These are phyloP conservation scores for Macroglossus sobrinus DNA, from an alignment of 2,113 vertebrate species.

Conservation along the genomic window DNA sequence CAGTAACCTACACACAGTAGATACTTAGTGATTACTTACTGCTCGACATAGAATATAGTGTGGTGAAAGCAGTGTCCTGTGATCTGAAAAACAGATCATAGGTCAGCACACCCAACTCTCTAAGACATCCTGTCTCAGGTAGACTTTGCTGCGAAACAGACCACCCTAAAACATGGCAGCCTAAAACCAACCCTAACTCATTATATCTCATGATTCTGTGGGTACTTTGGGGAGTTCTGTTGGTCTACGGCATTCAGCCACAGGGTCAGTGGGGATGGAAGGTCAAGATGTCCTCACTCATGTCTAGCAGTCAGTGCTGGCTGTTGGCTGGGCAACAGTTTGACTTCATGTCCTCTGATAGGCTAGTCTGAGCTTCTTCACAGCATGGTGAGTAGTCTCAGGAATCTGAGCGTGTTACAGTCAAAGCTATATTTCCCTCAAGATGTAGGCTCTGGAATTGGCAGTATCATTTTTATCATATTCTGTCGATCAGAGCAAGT, in stretches of 20 bases:
- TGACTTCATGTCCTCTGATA: not conserved
- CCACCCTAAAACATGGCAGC: not conserved
- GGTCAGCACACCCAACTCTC: not conserved
- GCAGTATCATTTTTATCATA: fast-evolving
- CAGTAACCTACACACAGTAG: not conserved
- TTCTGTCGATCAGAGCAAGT: not conserved
- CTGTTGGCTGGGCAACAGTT: too few relatives aligned
- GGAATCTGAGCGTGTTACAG: not conserved
- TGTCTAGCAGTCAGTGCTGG: not conserved
- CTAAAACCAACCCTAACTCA: not conserved
- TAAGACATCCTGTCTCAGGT: not conserved
- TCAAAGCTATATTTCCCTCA: not conserved
- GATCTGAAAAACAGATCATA: not conserved
- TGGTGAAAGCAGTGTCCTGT: too few relatives aligned
- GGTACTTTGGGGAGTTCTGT: not conserved
- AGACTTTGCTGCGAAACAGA: not conserved
- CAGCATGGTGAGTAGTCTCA: not conserved
- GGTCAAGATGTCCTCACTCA: not conserved
- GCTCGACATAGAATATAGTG: not conserved
- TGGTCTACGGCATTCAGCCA: not conserved
- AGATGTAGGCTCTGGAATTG: not conserved
- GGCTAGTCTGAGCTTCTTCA: not conserved
- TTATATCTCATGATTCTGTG: not conserved
- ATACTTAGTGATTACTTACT: not conserved
- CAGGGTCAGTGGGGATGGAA: not conserved